Conservation (phyloP, 2,113 vertebrate genomes). For the Phrynosoma blainvillii region DNA sequence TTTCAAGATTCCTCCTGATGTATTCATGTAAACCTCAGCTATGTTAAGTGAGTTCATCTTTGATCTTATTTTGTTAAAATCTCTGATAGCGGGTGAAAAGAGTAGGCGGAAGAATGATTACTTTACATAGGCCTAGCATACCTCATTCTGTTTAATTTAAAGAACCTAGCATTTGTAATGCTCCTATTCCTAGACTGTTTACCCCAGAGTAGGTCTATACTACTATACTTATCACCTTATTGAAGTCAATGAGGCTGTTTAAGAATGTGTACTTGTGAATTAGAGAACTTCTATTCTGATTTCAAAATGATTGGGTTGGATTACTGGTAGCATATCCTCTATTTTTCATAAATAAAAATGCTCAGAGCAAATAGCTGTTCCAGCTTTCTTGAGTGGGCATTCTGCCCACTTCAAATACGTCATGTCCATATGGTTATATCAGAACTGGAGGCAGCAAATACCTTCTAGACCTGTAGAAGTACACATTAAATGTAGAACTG, state of each 20-base stretch:
- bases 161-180: neutral
- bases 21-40: rapidly evolving
- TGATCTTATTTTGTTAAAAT: rapidly evolving
- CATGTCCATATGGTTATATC: conserved; percentile 52
- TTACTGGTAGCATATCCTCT: neutral
- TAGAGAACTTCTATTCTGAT: neutral
- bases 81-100: rapidly evolving
- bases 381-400: neutral
- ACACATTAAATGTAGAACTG: conserved; percentile 29
- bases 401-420: neutral
- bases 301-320: conserved; percentile 37
- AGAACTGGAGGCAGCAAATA: conserved; percentile 9
- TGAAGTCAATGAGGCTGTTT: conserved; percentile 2
- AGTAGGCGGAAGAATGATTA: neutral
- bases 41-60: rapidly evolving
- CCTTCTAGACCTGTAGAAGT: conserved; percentile 47
- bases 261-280: neutral
- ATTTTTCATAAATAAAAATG: conserved; percentile 44
- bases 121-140: neutral
- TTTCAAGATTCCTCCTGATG: conserved; percentile 6
- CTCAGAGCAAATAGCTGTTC: conserved; percentile 63
- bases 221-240: neutral
- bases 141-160: conserved; percentile 11
- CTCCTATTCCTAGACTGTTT: neutral
- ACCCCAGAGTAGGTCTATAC: neutral